Conservation (phyloP, 1,140 invertebrate species). For the Drosophila mayri region DNA sequence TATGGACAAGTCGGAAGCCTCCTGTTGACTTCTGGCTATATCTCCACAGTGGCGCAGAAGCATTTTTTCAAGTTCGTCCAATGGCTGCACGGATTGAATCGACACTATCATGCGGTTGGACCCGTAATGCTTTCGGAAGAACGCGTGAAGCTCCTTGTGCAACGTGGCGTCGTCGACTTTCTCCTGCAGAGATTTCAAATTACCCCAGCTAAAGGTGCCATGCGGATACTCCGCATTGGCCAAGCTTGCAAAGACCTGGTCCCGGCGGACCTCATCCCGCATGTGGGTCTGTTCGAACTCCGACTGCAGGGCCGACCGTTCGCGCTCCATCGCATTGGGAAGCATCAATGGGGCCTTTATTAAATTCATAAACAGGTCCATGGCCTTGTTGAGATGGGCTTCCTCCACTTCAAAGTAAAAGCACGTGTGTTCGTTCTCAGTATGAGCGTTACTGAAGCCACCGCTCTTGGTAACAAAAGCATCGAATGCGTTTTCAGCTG, state of each 20-base stretch:
- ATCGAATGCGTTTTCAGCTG: slow-evolving; percentile 94
- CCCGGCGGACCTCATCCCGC: slow-evolving; percentile 79
- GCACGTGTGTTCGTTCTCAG: slow-evolving; percentile 93
- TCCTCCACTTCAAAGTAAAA: slow-evolving; percentile 95
- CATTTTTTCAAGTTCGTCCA: slow-evolving; percentile 89
- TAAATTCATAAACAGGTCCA: slow-evolving; percentile 96
- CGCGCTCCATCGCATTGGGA: slow-evolving; percentile 93
- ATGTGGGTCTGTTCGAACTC: slow-evolving; percentile 84
- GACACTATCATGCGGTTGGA: slow-evolving; percentile 95
- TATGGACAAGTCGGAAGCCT: slow-evolving; percentile 86
- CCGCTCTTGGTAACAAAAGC: slow-evolving; percentile 91
- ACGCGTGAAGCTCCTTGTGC: slow-evolving; percentile 90
- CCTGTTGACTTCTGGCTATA: slow-evolving; percentile 88
- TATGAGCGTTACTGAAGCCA: slow-evolving; percentile 93
- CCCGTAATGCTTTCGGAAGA: slow-evolving; percentile 93
- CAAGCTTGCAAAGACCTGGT: slow-evolving; percentile 90
- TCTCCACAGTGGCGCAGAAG: slow-evolving; percentile 88
- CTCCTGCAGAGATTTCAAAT: slow-evolving; percentile 90
- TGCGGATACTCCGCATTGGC: slow-evolving; percentile 90
- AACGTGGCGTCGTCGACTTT: slow-evolving; percentile 88
- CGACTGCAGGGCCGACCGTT: slow-evolving; percentile 95
- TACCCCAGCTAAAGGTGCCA: slow-evolving; percentile 94
- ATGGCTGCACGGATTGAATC: slow-evolving; percentile 90
- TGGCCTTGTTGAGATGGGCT: slow-evolving; percentile 89
- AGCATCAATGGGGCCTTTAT: slow-evolving; percentile 95